phyloP scores from a whole-genome alignment of 2,797 vertebrate genomes.

The Acestrorhynchus altus region DNA sequence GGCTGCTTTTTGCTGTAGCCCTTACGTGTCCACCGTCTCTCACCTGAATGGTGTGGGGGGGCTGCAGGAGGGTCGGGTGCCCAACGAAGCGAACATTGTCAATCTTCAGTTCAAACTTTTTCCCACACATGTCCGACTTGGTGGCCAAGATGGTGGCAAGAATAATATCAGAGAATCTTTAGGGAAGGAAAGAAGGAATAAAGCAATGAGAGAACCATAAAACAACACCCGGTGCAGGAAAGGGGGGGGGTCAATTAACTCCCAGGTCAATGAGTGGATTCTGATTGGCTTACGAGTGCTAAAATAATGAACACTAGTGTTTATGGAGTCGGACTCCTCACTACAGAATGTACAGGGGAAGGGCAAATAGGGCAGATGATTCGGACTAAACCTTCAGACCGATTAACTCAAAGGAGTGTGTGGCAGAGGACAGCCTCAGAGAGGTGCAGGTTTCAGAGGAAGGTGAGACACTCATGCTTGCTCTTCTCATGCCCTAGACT shows the following conservation, averaged over 20 bases:
- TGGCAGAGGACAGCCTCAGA: constrained; percentile 56
- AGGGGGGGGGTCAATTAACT: constrained; percentile 12
- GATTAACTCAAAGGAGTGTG: constrained; percentile 54
- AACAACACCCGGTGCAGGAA: not conserved
- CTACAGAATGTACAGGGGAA: constrained; percentile 9
- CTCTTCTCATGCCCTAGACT: constrained; percentile 70
- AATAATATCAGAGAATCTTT: constrained; percentile 97
- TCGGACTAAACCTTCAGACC: constrained; percentile 55
- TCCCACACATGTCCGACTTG: constrained; percentile 98
- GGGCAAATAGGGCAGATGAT: constrained; percentile 60
- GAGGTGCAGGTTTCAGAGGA: constrained; percentile 62
- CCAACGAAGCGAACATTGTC: constrained; percentile 98
- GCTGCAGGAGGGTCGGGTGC: constrained; percentile 94
- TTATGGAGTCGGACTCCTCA: constrained; percentile 40
- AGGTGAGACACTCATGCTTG: constrained; percentile 71
- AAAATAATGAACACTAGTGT: constrained; percentile 15
- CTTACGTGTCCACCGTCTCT: not conserved
- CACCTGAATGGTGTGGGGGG: constrained; percentile 89
- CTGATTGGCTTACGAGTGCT: constrained; percentile 27
- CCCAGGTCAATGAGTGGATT: constrained; percentile 28
- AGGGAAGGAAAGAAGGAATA: constrained; percentile 15
- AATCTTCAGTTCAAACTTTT: constrained; percentile 98
- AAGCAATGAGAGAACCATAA: constrained; percentile 10
- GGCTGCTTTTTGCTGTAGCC: not conserved
- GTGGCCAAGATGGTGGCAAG: constrained; percentile 97